Conservation (phyloP, 2,888 invertebrate genomes). For the Coecobrya sp. region DNA sequence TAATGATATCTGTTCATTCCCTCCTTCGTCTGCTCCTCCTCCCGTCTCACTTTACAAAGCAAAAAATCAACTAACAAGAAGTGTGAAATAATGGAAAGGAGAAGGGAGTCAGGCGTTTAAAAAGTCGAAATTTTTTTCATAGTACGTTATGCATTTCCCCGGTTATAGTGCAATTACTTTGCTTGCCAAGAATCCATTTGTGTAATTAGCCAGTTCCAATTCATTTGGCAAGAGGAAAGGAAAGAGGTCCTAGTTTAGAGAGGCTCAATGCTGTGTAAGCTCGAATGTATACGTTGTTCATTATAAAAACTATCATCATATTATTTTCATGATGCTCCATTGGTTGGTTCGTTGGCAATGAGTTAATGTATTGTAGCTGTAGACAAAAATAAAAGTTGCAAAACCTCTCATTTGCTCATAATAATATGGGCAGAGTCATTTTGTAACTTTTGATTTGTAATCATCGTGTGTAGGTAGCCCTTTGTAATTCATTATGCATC, state of each 20-base stretch:
- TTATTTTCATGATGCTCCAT: background rate
- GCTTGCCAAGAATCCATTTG: slow-evolving; percentile 75
- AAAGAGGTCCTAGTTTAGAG: background rate
- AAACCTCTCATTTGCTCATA: slow-evolving; percentile 49
- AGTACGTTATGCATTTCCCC: background rate
- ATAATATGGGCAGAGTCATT: slow-evolving; percentile 29
- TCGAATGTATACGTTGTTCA: too few relatives aligned
- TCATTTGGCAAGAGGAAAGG: slow-evolving; percentile 64
- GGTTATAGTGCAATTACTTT: slow-evolving; percentile 36
- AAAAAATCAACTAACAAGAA: background rate
- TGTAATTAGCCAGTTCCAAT: slow-evolving; percentile 73
- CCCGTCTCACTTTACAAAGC: slow-evolving; percentile 13
- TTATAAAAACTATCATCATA: background rate
- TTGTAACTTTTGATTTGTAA: slow-evolving; percentile 49
- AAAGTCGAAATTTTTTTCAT: background rate
- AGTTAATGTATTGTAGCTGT: background rate
- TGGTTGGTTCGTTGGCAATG: background rate
- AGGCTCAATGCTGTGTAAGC: background rate
- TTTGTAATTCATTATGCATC: slow-evolving; percentile 22
- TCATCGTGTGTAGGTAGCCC: slow-evolving; percentile 15
- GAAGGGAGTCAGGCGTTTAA: background rate
- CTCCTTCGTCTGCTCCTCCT: slow-evolving; percentile 76
- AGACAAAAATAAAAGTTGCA: slow-evolving; percentile 50
- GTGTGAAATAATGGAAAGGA: background rate
- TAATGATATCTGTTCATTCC: slow-evolving; percentile 73